Evolutionary conservation across 2,113 vertebrate species (phyloP), one percentile per base, ranked within the genome.

Genomic region (Herpetotheres cachinnans): DNA sequence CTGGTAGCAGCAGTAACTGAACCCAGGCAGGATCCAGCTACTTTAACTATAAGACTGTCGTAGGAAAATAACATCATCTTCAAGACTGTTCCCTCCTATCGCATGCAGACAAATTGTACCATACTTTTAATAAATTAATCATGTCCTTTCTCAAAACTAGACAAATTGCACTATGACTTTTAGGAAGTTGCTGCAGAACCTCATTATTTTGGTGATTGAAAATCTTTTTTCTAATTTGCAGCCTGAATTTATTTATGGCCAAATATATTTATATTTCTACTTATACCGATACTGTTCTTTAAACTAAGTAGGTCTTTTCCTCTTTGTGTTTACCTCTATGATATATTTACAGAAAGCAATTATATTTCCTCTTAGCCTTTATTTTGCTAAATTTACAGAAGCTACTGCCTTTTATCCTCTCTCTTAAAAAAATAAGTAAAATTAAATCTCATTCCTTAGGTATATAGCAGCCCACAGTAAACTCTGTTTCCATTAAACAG

Each of bases 21-120:
- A 77, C 42, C 18, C 19, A 76, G 59, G 61, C 38, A 82, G 25
- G 16, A 88, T 80, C 32, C 16, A 32, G 25, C 16, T 85, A 16
- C 10, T 47, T 50, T 67, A 86, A 24, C 27, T 36, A 13, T 30
- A 40, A 84, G 16, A 20, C 14, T n/a, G 24, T 82, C 0, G 0
- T 11, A 72, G 58, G 34, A 80, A 81, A 90, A 89, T 56, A 42
- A 15, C 4, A 24, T 62, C 11, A 42, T 82, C 20, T 59, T 50
- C 47, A 56, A 62, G 17, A 26, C 58, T 65, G 9, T 62, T 87
- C 30, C 26, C 13, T 88, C 42, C 30, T 61, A 27, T 73, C 29
- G 9, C 20, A 80, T 30, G 13, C 44, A 81, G 76, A 55, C 15
- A 71, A 79, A 90, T 58, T 5, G 9, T 62, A 17, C 46, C 1